phyloP scores from a whole-genome alignment of 2,888 invertebrate genomes.

The Monochamus alternatus region DNA sequence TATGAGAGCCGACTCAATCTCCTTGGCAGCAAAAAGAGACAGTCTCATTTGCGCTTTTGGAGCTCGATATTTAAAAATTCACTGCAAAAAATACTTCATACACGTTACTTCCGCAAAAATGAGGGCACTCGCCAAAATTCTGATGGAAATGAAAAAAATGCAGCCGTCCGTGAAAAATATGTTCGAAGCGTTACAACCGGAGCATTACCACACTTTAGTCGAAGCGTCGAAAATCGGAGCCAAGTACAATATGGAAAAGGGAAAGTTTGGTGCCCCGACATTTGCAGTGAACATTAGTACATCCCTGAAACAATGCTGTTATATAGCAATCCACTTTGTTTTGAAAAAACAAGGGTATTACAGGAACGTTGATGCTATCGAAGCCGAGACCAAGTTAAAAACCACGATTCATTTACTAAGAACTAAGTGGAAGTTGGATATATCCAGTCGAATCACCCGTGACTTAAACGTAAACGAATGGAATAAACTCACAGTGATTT shows the following conservation, averaged over 20 bases:
- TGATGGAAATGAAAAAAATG: slow-evolving; percentile 10
- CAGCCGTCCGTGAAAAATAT: slow-evolving; percentile 11
- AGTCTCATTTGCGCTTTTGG: slow-evolving; percentile 16
- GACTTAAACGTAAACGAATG: not conserved
- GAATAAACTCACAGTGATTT: not conserved
- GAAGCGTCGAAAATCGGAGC: slow-evolving; percentile 11
- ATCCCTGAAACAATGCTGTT: slow-evolving; percentile 33
- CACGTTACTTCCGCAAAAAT: slow-evolving; percentile 1
- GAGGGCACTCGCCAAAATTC: not conserved
- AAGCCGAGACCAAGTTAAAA: not conserved
- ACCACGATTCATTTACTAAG: not conserved
- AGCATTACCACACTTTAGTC: slow-evolving; percentile 7
- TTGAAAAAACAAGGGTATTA: not conserved
- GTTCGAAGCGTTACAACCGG: not conserved
- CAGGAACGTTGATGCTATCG: not conserved
- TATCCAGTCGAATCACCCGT: not conserved
- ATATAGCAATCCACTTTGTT: not conserved
- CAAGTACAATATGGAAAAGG: slow-evolving; percentile 26
- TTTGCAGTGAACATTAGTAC: slow-evolving; percentile 38
- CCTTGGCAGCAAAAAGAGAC: slow-evolving; percentile 39
- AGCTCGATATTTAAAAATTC: not conserved
- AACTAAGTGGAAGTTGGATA: not conserved
- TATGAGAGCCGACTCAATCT: slow-evolving; percentile 43
- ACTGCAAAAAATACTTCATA: not conserved
- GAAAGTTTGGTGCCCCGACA: slow-evolving; percentile 25